These are phyloP conservation scores for Coelopa pilipes DNA, from an alignment of 2,888 invertebrate genomes.

Conservation along the genomic window DNA sequence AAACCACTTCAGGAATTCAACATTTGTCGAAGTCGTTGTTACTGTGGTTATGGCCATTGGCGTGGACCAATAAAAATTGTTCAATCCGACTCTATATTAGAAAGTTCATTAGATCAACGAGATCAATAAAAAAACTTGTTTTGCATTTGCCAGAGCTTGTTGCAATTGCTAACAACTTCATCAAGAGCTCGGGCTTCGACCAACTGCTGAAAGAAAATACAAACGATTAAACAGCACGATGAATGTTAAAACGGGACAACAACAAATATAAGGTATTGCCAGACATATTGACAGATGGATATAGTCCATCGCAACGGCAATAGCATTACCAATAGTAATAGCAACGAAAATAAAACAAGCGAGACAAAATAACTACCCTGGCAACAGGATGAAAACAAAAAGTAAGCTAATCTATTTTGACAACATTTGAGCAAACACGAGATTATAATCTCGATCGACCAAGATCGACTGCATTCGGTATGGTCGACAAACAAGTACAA, in stretches of 20 bases:
- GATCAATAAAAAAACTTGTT: conserved; percentile 18
- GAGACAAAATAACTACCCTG: not conserved
- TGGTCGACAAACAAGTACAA: conserved; percentile 25
- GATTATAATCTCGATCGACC: conserved; percentile 32
- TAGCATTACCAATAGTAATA: conserved; percentile 1
- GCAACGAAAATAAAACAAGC: not conserved
- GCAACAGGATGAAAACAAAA: conserved; percentile 6
- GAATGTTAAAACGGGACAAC: not conserved
- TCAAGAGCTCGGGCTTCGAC: conserved; percentile 6
- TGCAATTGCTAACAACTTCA: conserved; percentile 28
- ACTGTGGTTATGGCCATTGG: no score
- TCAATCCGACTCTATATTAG: conserved; percentile 12
- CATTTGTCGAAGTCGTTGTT: conserved; percentile 16
- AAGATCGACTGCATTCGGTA: conserved; percentile 31
- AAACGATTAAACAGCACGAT: not conserved
- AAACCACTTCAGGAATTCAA: not conserved
- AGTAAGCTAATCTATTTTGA: conserved; percentile 34
- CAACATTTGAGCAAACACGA: conserved; percentile 35
- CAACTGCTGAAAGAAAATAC: conserved; percentile 11
- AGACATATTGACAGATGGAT: conserved; percentile 12
- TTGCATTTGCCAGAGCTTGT: not conserved
- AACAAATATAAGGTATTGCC: conserved; percentile 11
- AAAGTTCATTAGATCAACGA: conserved; percentile 33
- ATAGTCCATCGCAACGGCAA: not conserved
- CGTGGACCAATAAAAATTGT: conserved; percentile 24